Evolutionary conservation across 2,888 invertebrate genomes (phyloP), one percentile per base, ranked within the genome.

Genomic region (Lasioglossum vierecki): DNA sequence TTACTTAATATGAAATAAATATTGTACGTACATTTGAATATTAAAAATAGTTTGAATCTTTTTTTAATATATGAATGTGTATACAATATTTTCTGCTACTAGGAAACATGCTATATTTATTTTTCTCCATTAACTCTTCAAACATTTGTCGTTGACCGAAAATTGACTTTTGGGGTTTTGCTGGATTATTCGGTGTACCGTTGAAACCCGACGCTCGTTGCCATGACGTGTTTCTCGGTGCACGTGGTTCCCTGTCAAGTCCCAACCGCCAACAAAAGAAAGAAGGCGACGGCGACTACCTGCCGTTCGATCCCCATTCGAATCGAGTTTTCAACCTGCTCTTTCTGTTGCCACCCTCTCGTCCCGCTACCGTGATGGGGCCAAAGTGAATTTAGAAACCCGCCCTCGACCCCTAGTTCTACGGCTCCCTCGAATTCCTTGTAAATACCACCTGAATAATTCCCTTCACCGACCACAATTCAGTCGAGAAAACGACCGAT

Each of bases 271-370:
- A 26, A 9, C 30, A 6, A 68, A 72, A 35, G 35, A 70, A 79
- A 79, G 75, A 84, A 83, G 68, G 80, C 68, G 11, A 57, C 57
- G 76, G 76, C 83, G 76, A 90, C 89, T 90, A 90, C 90, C 87
- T 90, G 88, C 87, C 86, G 72, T 53, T 85, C 79, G 79, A 82
- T 85, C 76, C 75, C 35, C 53, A 46, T 39, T 57, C 4, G 79
- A 44, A 80, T 71, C 84, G 72, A 71, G 87, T 88, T 80, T 46
- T 63, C 63, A 71, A 84, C 79, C 84, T 79, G 82, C 26, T 73
- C 70, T 26, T 26, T 77, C 80, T 44, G 63, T 82, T 79, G 73
- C 77, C 82, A 77, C 70, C 82, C 82, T 73, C 60, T n/a, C 8
- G 53, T n/a, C 71, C 26, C 35, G 26, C 53, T 60, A 76, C 35